Evolutionary conservation across 2,113 vertebrate species (phyloP), one percentile per base, ranked within the genome.

Genomic region (Triplophysa rosa): DNA sequence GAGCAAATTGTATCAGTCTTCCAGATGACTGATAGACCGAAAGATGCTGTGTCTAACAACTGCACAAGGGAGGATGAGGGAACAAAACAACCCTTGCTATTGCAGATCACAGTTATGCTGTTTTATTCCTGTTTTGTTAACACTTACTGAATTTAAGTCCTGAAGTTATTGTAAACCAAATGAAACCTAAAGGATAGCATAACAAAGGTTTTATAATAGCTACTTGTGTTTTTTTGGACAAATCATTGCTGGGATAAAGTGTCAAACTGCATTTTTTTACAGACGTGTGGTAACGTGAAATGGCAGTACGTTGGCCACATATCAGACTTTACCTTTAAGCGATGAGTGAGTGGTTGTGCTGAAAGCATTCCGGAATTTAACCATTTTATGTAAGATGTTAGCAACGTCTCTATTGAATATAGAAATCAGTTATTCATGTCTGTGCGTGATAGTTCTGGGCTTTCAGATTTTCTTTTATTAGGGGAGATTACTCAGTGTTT

Each of bases 1-100:
- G 85, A 86, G 80, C 81, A 76, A 89, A 88, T 82, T 58, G 82
- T 42, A 88, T 86, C 87, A 80, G 83, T 85, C 84, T 84, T 88
- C 80, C 77, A 21, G 56, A 85, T 74, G 66, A 40, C 76, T 56
- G 70, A 70, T 67, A 69, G 84, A 78, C 37, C 9, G 2, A 59
- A 14, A 40, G 23, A 16, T 7, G 71, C 37, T 24, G 33, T 62
- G 71, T 40, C 8, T 19, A 42, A 5, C n/a, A 21, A 45, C 14
- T 11, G 8, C 37, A 23, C 40, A 70, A 56, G 17, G 4, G 5
- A 4, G n/a, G 49, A 13, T 26, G 29, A 21, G 3, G 1, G 47
- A 56, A 8, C 47, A n/a, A 56, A 33, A 2, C 16, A 37, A 14
- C 24, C 4, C n/a, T 29, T 56, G 0, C 26, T 12, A 19, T 19